A percentile compares a stretch with the other conserved stretches of the same genome.
Evolutionary conservation across 2,113 vertebrate genomes (phyloP).

Genomic region (Rhynchomys soricoides): DNA sequence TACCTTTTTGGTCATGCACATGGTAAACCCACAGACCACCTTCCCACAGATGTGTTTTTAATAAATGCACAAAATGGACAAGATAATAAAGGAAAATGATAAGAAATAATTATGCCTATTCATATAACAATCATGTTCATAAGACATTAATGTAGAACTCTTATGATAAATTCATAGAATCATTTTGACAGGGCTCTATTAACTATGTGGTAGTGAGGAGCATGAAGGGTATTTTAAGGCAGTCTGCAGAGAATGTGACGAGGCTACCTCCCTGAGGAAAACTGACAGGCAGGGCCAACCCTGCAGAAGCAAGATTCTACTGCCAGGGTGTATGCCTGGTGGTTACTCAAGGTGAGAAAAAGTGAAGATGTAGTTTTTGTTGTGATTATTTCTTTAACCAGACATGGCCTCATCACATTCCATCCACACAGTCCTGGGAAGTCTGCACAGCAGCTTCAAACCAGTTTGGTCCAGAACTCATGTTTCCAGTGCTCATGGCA

Average conservation of each 20-base stretch:
- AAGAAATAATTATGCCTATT: neutral
- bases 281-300: neutral
- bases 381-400: neutral
- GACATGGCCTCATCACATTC: neutral
- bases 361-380: neutral
- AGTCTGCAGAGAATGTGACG: neutral
- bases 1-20: neutral
- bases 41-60: slow-evolving; percentile 27
- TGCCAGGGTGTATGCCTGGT: neutral
- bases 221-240: neutral
- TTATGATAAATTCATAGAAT: slow-evolving; percentile 22
- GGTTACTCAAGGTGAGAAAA: neutral
- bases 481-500: neutral
- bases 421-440: neutral
- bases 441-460: neutral
- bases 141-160: neutral
- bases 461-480: neutral
- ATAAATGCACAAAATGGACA: neutral
- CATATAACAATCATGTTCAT: neutral
- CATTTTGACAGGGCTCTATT: neutral
- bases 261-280: neutral
- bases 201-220: neutral
- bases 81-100: slow-evolving; percentile 1
- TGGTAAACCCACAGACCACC: neutral
- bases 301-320: neutral